Percentiles rank a stretch among this genome's conserved stretches.
Evolutionary conservation across 92 coral and sea anemone species (phyloP).

Genomic region (Phenganax stokvisi): DNA sequence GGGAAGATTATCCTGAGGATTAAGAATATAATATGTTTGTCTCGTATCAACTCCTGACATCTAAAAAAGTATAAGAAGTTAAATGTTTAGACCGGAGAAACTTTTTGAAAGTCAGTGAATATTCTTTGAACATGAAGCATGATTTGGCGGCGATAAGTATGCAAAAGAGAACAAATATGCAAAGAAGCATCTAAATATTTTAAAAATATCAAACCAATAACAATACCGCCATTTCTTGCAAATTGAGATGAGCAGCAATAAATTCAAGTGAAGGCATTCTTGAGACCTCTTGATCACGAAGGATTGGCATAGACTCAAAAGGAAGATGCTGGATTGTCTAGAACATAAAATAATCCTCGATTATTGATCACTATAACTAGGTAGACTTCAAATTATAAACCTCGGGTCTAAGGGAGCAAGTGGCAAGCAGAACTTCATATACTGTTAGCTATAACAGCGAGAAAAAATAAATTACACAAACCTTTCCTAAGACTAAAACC

Average conservation of each 20-base stretch:
- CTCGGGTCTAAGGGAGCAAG: too few relatives aligned
- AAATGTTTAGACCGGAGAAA: neutral
- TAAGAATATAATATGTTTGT: conserved; percentile 73
- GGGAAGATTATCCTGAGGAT: conserved; percentile 79
- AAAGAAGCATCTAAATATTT: neutral
- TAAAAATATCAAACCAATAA: neutral
- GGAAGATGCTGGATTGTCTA: conserved; percentile 92
- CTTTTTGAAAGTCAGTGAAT: neutral
- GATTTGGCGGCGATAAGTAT: too few relatives aligned
- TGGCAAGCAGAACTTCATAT: too few relatives aligned
- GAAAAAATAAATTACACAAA: conserved; percentile 1
- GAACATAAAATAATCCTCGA: neutral
- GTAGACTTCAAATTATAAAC: too few relatives aligned
- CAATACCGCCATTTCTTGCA: conserved; percentile 15
- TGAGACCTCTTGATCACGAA: conserved; percentile 75
- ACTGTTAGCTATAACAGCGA: too few relatives aligned
- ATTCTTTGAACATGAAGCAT: too few relatives aligned
- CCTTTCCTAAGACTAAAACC: conserved; percentile 84
- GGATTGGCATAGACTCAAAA: conserved; percentile 84
- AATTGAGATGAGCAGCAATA: conserved; percentile 58
- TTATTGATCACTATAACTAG: neutral
- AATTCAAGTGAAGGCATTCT: conserved; percentile 88
- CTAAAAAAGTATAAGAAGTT: neutral
- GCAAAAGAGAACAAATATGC: too few relatives aligned
- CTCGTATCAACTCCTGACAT: conserved; percentile 53